Percentiles rank a stretch among this genome's conserved stretches.
Evolutionary conservation across 2,888 invertebrate species (phyloP).

Genomic region (Neoascia interrupta): DNA sequence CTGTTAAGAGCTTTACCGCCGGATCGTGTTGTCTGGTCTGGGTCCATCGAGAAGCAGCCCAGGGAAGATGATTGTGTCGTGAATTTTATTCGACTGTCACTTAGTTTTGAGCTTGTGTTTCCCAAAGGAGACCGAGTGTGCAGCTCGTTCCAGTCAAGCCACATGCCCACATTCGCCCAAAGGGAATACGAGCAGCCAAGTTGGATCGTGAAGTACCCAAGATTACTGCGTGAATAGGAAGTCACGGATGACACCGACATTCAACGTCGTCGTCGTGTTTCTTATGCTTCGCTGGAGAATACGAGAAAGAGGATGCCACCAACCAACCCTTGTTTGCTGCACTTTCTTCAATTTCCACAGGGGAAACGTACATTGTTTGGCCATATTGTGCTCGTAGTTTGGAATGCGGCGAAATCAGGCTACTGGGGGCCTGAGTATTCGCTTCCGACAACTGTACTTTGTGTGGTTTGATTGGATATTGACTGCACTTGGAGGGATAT

Average conservation of each 20-base stretch:
- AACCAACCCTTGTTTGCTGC: conserved; percentile 9
- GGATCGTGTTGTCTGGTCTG: neutral
- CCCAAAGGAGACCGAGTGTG: conserved; percentile 38
- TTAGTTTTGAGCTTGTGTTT: conserved; percentile 41
- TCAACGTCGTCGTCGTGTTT: conserved; percentile 4
- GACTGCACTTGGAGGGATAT: conserved; percentile 34
- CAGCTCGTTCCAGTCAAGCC: neutral
- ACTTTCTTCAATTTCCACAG: conserved; percentile 21
- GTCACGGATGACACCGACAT: neutral
- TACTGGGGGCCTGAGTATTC: neutral
- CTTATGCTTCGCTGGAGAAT: conserved; percentile 16
- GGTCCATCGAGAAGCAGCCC: neutral
- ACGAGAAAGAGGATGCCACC: conserved; percentile 31
- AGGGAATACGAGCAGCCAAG: conserved; percentile 15
- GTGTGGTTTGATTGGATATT: conserved; percentile 39
- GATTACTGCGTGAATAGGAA: conserved; percentile 37
- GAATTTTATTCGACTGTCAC: conserved; percentile 53
- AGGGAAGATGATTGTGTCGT: conserved; percentile 52
- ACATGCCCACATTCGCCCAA: neutral
- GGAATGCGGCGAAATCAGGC: neutral
- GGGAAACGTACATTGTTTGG: neutral
- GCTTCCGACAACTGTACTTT: conserved; percentile 16
- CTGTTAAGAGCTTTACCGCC: conserved; percentile 12
- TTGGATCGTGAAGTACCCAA: conserved; percentile 41
- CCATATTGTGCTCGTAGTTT: too few relatives aligned